phyloP scores from a whole-genome alignment of 2,888 invertebrate species.

The Callinectes sapidus region DNA sequence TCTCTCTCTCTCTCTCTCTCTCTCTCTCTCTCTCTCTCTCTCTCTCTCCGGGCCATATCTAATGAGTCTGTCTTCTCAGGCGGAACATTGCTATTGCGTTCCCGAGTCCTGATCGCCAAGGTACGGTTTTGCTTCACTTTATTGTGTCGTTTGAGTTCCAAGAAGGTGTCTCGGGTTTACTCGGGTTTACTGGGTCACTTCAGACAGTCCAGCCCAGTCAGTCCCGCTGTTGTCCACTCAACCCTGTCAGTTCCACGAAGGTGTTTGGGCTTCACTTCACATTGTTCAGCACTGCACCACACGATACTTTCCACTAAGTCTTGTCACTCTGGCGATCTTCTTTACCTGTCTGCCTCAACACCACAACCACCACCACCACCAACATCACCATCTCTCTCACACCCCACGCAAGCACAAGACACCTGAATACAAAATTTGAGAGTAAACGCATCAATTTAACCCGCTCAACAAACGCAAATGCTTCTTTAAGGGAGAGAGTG shows the following conservation, averaged over 20 bases:
- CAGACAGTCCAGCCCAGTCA: background rate
- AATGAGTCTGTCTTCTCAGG: conserved; percentile 7
- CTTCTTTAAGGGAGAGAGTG: no score
- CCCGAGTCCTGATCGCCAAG: background rate
- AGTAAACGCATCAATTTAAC: no score
- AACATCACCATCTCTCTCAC: background rate
- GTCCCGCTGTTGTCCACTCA: background rate
- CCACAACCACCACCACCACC: background rate
- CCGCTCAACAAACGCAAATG: no score
- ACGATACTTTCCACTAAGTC: background rate
- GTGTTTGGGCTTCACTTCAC: background rate
- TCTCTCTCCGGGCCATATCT: background rate
- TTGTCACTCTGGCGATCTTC: background rate
- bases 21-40: conserved; percentile 10
- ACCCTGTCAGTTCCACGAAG: background rate
- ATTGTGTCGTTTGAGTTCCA: background rate
- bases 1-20: background rate
- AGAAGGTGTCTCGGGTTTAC: background rate
- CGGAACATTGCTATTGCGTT: conserved; percentile 25
- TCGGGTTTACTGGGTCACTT: background rate
- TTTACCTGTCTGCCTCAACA: background rate
- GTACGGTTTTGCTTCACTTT: background rate
- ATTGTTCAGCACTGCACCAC: background rate
- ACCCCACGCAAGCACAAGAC: background rate
- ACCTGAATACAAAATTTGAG: no score